These are phyloP conservation scores for Phyllostomus discolor DNA, from an alignment of 2,113 vertebrate species.

Conservation along the genomic window DNA sequence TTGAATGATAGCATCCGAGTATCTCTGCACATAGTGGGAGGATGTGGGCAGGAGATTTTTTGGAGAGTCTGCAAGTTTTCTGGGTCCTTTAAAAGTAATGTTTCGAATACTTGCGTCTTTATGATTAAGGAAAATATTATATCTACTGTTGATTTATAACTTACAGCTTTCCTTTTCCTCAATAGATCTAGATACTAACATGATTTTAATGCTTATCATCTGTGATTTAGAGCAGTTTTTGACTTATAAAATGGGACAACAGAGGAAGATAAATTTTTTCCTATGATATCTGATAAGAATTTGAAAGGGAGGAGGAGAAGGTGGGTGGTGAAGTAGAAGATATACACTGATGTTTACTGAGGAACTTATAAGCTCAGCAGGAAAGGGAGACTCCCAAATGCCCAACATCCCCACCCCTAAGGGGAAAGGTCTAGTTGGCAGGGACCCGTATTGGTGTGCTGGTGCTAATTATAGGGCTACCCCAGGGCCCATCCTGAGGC, in stretches of 20 bases:
- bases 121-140: background rate
- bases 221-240: background rate
- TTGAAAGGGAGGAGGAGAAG: background rate
- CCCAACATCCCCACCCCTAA: background rate
- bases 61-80: background rate
- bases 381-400: background rate
- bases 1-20: background rate
- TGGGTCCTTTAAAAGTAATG: background rate
- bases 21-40: background rate
- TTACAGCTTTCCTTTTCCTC: background rate
- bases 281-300: background rate
- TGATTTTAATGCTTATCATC: background rate
- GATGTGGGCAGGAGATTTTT: background rate
- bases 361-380: background rate
- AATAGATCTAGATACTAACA: background rate
- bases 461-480: background rate
- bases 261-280: background rate
- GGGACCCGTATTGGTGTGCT: slow-evolving; percentile 25
- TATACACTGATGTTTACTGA: background rate
- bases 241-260: background rate
- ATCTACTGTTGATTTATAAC: slow-evolving; percentile 8
- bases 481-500: background rate
- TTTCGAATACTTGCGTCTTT: background rate
- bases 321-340: background rate
- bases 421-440: background rate